These are phyloP conservation scores for Acinonyx jubatus DNA, from an alignment of 2,113 vertebrate genomes.

Conservation along the genomic window DNA sequence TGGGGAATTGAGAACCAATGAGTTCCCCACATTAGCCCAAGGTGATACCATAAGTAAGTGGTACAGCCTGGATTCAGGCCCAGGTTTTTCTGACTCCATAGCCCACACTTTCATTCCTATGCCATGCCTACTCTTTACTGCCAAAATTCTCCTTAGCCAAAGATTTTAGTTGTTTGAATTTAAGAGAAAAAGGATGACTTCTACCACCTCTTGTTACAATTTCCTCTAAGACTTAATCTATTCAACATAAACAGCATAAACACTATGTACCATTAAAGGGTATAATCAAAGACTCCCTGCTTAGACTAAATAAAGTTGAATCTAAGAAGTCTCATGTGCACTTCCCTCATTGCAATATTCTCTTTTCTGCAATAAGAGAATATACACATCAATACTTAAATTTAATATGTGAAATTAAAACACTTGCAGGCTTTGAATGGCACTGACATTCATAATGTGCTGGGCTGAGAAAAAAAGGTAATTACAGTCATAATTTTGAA, in stretches of 20 bases:
- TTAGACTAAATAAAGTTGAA: conserved; percentile 47
- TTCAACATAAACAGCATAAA: background rate
- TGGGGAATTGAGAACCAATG: background rate
- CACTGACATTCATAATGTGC: conserved; percentile 6
- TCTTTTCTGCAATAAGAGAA: conserved; percentile 20
- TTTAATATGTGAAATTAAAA: conserved; percentile 62
- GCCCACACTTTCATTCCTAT: background rate
- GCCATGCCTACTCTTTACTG: background rate
- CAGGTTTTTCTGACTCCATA: background rate
- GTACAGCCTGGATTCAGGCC: background rate
- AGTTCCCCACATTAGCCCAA: background rate
- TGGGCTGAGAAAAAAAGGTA: background rate
- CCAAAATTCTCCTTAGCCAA: background rate
- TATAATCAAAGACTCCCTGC: conserved; percentile 12
- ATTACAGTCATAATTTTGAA: conserved; percentile 44
- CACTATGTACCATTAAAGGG: background rate
- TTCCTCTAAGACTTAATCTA: background rate
- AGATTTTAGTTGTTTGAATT: background rate
- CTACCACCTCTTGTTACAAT: background rate
- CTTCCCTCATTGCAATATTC: background rate
- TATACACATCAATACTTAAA: conserved; percentile 33
- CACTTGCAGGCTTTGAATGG: conserved; percentile 9
- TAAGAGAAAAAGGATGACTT: background rate
- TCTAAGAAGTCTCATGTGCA: background rate
- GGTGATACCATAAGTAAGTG: background rate